Conservation (phyloP, 2,113 vertebrate genomes). For the Actinemys pallida region DNA sequence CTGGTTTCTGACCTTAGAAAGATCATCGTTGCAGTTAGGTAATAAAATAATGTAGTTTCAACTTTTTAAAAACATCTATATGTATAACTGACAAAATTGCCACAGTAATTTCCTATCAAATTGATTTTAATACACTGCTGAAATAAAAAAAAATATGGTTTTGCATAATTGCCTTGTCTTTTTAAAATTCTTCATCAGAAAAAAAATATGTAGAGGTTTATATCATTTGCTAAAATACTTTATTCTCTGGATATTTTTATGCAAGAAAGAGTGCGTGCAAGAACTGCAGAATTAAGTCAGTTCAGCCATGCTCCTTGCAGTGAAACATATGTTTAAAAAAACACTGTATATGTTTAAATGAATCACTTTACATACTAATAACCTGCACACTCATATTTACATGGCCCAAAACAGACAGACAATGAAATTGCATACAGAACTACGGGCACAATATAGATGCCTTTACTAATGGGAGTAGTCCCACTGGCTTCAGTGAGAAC, state of each 20-base stretch:
- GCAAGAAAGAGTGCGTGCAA: accelerated
- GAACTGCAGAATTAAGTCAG: neutral
- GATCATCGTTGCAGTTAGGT: neutral
- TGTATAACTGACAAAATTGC: neutral
- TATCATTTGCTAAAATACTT: neutral
- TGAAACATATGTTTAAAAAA: neutral
- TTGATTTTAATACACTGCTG: neutral
- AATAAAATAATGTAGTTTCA: neutral
- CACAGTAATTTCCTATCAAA: neutral
- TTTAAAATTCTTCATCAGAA: neutral
- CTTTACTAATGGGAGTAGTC: neutral
- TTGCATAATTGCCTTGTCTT: neutral
- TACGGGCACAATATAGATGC: neutral
- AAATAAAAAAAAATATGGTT: neutral
- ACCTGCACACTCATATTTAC: neutral
- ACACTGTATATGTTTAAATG: neutral
- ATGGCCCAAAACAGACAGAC: neutral
- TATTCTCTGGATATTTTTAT: neutral
- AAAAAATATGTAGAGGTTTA: neutral
- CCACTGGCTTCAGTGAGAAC: neutral
- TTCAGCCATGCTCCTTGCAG: neutral
- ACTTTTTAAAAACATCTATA: neutral
- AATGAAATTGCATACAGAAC: neutral
- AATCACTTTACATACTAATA: neutral
- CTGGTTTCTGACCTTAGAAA: neutral